phyloP scores from a whole-genome alignment of 2,797 vertebrate species.

The Cossypha heuglini region DNA sequence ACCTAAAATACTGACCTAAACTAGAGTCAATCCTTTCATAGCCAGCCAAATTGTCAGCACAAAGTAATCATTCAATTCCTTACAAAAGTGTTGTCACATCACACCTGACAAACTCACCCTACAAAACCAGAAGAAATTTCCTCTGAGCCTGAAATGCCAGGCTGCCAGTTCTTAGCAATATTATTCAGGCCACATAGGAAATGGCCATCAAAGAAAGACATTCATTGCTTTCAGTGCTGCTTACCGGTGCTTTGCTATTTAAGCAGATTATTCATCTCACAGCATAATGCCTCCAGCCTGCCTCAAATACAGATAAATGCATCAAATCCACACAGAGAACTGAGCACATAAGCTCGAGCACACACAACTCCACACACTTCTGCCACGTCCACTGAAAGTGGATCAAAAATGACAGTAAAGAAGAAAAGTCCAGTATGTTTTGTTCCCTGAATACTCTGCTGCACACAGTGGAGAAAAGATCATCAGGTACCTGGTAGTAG shows the following conservation, averaged over 20 bases:
- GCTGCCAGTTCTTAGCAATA: not conserved
- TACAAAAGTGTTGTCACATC: not conserved
- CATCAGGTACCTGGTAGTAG: not conserved
- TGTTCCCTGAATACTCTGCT: not conserved
- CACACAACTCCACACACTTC: not conserved
- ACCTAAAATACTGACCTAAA: not conserved
- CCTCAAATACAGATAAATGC: constrained; percentile 37
- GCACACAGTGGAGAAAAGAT: not conserved
- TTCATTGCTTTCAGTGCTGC: not conserved
- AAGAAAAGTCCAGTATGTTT: not conserved
- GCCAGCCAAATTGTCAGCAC: not conserved
- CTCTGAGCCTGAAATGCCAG: not conserved
- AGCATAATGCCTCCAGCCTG: constrained; percentile 11
- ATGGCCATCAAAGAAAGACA: not conserved
- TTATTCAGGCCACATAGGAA: constrained; percentile 28
- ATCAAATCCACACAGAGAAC: constrained; percentile 8
- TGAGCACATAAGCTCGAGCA: not conserved
- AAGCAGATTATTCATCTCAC: constrained; percentile 51
- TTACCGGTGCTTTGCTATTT: constrained; percentile 3
- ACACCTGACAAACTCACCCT: not conserved
- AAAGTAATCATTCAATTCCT: not conserved
- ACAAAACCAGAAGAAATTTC: not conserved
- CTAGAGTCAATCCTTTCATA: not conserved
- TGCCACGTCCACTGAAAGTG: not conserved
- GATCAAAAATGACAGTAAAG: not conserved